Percentiles rank a stretch among this genome's conserved stretches.
phyloP scores from a whole-genome alignment of 2,888 invertebrate species.

The Volucella inanis region DNA sequence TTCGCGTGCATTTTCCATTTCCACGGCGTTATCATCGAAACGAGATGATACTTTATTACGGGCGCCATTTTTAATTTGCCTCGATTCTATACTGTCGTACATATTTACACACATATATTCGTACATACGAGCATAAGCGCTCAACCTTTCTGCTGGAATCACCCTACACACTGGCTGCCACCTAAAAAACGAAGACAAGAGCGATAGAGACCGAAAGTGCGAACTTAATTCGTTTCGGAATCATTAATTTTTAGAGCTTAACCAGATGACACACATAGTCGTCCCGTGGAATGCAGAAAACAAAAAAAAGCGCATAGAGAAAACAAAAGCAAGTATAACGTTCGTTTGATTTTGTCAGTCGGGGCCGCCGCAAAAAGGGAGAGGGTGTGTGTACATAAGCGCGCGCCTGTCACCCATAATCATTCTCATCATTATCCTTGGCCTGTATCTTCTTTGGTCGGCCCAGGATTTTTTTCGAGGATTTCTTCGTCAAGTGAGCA shows the following conservation, averaged over 20 bases:
- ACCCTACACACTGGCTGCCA: background rate
- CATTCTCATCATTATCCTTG: conserved; percentile 69
- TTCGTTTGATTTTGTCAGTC: conserved; percentile 50
- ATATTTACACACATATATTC: background rate
- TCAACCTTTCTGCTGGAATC: conserved; percentile 24
- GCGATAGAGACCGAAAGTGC: conserved; percentile 33
- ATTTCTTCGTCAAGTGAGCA: conserved; percentile 43
- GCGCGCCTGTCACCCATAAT: conserved; percentile 73
- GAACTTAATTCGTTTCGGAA: conserved; percentile 76
- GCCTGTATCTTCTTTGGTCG: conserved; percentile 50
- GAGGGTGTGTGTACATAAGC: conserved; percentile 44
- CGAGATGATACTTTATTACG: conserved; percentile 65
- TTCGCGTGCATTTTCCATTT: conserved; percentile 1
- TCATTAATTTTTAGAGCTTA: conserved; percentile 83
- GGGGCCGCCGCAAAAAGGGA: background rate
- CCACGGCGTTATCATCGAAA: conserved; percentile 24
- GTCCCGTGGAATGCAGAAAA: conserved; percentile 55
- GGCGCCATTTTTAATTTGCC: conserved; percentile 72
- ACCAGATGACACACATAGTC: conserved; percentile 81
- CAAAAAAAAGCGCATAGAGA: conserved; percentile 17
- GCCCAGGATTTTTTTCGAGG: conserved; percentile 53
- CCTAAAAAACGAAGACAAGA: background rate
- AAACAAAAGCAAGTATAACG: conserved; percentile 69
- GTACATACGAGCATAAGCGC: background rate
- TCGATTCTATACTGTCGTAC: background rate